Evolutionary conservation across 2,888 invertebrate species (phyloP).

Genomic region (Teleiodes luculella): DNA sequence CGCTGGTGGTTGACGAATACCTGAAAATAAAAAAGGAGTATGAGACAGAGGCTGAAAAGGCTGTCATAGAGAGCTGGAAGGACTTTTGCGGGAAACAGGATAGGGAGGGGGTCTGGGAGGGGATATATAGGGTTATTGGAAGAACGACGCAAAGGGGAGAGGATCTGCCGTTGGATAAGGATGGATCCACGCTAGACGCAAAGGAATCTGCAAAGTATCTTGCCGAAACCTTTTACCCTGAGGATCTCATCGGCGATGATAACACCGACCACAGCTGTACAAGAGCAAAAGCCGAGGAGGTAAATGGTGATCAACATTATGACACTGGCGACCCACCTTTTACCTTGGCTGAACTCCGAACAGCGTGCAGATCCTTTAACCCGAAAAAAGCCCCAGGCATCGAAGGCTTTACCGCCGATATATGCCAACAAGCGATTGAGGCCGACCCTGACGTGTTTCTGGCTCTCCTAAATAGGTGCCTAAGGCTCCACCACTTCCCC

Average conservation of each 20-base stretch:
- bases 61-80: slow-evolving; percentile 15
- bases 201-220: no score
- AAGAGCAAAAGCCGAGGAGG: no score
- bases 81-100: neutral
- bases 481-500: neutral
- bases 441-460: neutral
- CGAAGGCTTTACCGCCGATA: slow-evolving; percentile 16
- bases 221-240: no score
- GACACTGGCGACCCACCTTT: neutral
- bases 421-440: neutral
- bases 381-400: slow-evolving; percentile 20
- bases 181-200: neutral
- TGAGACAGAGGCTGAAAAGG: neutral
- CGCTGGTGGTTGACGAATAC: slow-evolving; percentile 11
- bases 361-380: slow-evolving; percentile 8
- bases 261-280: no score
- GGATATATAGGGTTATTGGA: slow-evolving; percentile 11
- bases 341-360: neutral
- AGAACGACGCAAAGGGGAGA: slow-evolving; percentile 1
- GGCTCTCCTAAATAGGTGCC: neutral
- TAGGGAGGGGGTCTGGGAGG: slow-evolving; percentile 11
- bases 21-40: slow-evolving; percentile 12
- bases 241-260: no score
- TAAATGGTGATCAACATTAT: neutral
- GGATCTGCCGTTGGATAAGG: neutral